Conservation (phyloP, 2,113 vertebrate genomes). For the Ophthalmolycus amberensis region DNA sequence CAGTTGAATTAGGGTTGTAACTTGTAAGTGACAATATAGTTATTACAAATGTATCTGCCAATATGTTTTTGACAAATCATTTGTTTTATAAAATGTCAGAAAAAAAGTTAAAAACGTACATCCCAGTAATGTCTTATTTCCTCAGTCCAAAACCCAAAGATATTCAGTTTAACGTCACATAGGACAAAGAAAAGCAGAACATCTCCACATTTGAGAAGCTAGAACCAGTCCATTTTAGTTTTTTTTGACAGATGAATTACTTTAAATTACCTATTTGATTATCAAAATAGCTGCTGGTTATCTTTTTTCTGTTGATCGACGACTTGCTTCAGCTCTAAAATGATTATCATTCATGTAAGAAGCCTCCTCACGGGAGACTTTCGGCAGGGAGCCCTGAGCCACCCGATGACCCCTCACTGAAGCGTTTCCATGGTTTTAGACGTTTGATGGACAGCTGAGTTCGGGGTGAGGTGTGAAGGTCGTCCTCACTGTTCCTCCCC, state of each 20-base stretch:
- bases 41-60: too few relatives aligned
- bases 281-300: not conserved
- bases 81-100: not conserved
- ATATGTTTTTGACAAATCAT: not conserved
- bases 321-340: not conserved
- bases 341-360: not conserved
- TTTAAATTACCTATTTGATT: not conserved
- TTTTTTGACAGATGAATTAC: not conserved
- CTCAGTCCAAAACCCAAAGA: not conserved
- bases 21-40: not conserved
- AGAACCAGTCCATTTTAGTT: not conserved
- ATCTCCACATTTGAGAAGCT: not conserved
- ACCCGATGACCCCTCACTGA: constrained; percentile 20
- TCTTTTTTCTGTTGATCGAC: not conserved
- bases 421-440: constrained; percentile 42
- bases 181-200: not conserved
- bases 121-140: not conserved
- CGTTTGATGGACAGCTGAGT: constrained; percentile 62
- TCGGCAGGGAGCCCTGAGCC: constrained; percentile 6
- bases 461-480: constrained; percentile 56
- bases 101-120: not conserved
- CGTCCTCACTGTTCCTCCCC: constrained; percentile 19
- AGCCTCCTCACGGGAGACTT: not conserved
- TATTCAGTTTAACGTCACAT: not conserved
- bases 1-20: not conserved